Evolutionary conservation across 2,888 invertebrate genomes (phyloP), one percentile per base, ranked within the genome.

Genomic region (Napeogenes inachia): DNA sequence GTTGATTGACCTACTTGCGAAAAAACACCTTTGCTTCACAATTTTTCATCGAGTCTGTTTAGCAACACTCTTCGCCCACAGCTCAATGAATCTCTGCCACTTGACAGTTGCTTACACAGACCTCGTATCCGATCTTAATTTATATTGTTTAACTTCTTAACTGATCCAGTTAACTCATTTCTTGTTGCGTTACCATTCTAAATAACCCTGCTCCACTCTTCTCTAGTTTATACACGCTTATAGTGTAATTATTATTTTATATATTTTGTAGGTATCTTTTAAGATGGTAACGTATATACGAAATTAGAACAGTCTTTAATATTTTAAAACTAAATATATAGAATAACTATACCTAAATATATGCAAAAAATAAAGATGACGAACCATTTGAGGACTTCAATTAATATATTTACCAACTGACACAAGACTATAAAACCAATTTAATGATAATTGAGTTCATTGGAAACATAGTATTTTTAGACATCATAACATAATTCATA

Each of bases 71-170:
- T 53, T 6, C 45, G 66, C 64, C 64, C 63, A 60, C 66, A 45
- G 53, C 30, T 57, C 62, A 59, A 75, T 76, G 71, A 77, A 77
- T 76, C 74, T 77, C 68, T 55, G n/a, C 69, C 63, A 50, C 60
- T 45, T 57, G 71, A 70, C 69, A 73, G 68, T 70, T 76, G 71
- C 74, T 75, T 75, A 74, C 63, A 67, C 64, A 70, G 69, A 68
- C 70, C 70, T 62, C 60, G 66, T 70, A 72, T 71, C 67, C 63
- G 56, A 60, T 64, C 62, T 60, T 58, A 64, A 54, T 61, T 50
- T 50, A 30, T 50, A 50, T 30, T 50, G 50, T 21, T 50, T 50
- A 50, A 50, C 50, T 50, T 56, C 55, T 47, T 61, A 62, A 59
- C 55, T 61, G 50, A 47, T 64, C 62, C 65, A 66, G 58, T 63